Percentiles rank a stretch among this genome's conserved stretches.
These are phyloP conservation scores for Colistium nudipinnis DNA, from an alignment of 2,113 vertebrate species.

Conservation along the genomic window DNA sequence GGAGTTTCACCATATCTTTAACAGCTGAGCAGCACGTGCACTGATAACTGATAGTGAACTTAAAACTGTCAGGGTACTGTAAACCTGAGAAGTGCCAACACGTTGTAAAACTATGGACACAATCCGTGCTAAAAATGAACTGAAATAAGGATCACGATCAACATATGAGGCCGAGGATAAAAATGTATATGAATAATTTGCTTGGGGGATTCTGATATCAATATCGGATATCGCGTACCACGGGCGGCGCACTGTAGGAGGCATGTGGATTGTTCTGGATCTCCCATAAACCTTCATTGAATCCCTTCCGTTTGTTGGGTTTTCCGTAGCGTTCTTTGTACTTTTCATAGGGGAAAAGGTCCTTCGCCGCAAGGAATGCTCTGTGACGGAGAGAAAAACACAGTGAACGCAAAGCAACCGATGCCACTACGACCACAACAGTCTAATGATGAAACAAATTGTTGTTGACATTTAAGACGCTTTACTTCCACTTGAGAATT, in stretches of 20 bases:
- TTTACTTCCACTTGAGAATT: not conserved
- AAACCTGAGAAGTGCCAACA: not conserved
- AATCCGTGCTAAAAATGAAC: not conserved
- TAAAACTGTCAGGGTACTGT: too few relatives aligned
- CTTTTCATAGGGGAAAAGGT: conserved; percentile 96
- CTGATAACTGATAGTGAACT: too few relatives aligned
- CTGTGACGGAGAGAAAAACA: conserved; percentile 74
- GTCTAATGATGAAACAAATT: not conserved
- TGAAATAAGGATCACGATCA: too few relatives aligned
- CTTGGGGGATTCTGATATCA: too few relatives aligned
- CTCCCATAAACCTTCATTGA: conserved; percentile 98
- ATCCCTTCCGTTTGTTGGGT: conserved; percentile 98
- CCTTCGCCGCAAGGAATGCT: conserved; percentile 95
- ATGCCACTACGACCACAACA: not conserved
- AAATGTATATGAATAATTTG: too few relatives aligned
- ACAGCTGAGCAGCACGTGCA: not conserved
- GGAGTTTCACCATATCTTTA: not conserved
- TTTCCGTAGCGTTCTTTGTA: conserved; percentile 95
- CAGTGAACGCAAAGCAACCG: not conserved
- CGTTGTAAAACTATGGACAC: not conserved
- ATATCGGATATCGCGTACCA: conserved; percentile 82
- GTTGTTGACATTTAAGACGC: not conserved
- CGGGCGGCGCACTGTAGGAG: conserved; percentile 90
- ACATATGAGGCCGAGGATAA: too few relatives aligned
- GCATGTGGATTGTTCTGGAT: conserved; percentile 99